Percentiles rank a stretch among this genome's conserved stretches.
Evolutionary conservation across 2,797 vertebrate genomes (phyloP).

Genomic region (Vireo griseus): DNA sequence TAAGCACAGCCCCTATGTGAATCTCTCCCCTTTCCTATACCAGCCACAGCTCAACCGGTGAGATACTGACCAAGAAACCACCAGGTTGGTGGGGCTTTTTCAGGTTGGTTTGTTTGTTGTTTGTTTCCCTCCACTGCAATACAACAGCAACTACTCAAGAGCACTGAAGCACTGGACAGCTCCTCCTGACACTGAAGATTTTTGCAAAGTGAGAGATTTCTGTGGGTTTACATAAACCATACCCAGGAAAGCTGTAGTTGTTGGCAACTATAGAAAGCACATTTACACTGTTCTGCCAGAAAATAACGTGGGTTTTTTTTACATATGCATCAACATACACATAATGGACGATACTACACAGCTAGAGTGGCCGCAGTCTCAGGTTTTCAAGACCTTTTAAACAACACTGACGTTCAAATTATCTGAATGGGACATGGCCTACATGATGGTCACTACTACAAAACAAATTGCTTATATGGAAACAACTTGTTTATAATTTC

Average conservation of each 20-base stretch:
- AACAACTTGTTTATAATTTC: not conserved
- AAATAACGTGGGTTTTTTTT: not conserved
- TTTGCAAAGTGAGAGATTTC: not conserved
- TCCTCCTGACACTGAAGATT: not conserved
- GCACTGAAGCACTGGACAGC: not conserved
- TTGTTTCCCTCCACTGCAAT: not conserved
- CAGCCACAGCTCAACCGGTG: not conserved
- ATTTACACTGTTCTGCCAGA: not conserved
- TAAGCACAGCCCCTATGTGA: not conserved
- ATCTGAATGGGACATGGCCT: fast-evolving
- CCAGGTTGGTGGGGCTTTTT: not conserved
- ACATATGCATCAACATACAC: not conserved
- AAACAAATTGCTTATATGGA: not conserved
- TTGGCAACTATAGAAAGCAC: not conserved
- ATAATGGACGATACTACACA: not conserved
- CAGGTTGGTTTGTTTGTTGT: not conserved
- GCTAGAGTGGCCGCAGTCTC: not conserved
- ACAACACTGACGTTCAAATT: not conserved
- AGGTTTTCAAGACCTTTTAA: not conserved
- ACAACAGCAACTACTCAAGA: not conserved
- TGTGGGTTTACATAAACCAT: not conserved
- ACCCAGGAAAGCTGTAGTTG: not conserved
- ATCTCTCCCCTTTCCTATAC: not conserved
- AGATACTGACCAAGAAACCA: not conserved
- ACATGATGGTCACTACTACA: not conserved